These are phyloP conservation scores for Apis cerana DNA, from an alignment of 1,140 invertebrate species.

Conservation along the genomic window DNA sequence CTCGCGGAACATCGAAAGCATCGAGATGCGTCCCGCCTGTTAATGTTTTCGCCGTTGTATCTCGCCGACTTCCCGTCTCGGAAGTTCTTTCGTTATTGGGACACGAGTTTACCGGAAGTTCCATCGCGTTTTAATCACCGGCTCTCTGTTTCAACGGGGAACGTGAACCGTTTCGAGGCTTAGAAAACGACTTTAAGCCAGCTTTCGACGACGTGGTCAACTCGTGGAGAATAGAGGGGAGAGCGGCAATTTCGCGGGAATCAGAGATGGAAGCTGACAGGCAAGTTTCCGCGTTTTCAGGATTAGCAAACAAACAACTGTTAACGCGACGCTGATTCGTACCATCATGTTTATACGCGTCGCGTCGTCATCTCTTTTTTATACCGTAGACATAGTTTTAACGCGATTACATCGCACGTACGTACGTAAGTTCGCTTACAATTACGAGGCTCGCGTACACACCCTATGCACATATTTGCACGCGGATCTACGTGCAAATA, in stretches of 20 bases:
- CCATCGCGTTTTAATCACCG: neutral
- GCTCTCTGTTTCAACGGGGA: neutral
- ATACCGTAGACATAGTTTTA: conserved; percentile 9
- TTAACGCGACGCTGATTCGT: conserved; percentile 8
- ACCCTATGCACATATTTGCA: conserved; percentile 29
- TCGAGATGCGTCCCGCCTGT: neutral
- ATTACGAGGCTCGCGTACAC: conserved; percentile 2
- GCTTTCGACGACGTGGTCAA: neutral
- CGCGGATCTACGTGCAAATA: conserved; percentile 28
- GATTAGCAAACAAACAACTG: conserved; percentile 25
- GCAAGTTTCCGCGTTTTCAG: conserved; percentile 20
- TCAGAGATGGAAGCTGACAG: neutral
- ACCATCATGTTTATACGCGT: neutral
- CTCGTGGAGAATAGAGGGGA: neutral
- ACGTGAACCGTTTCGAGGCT: neutral
- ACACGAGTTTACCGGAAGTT: neutral
- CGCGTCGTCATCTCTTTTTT: neutral
- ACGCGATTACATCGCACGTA: conserved; percentile 20
- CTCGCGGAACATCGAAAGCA: neutral
- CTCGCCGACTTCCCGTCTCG: neutral
- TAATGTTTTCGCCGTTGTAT: neutral
- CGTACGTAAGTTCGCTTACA: conserved; percentile 15
- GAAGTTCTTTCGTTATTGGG: no score
- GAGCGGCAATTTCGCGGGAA: neutral
- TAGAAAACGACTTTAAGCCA: neutral